phyloP scores from a whole-genome alignment of 2,113 vertebrate species.

The Coptodon bakossiorum region DNA sequence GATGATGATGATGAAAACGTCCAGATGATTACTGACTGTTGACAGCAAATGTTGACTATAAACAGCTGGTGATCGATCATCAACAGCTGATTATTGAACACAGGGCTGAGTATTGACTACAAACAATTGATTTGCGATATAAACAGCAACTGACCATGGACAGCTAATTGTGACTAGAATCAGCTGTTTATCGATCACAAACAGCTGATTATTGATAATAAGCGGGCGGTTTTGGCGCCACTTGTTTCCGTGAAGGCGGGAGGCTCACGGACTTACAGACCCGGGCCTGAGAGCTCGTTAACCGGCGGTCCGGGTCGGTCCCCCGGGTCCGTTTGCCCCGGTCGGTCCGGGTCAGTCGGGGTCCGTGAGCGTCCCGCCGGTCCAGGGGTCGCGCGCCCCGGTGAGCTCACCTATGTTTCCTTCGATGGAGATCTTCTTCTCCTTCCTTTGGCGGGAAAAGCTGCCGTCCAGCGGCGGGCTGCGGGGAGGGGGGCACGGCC shows the following conservation, averaged over 20 bases:
- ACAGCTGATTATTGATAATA: not conserved
- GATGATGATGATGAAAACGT: not conserved
- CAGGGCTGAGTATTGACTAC: not conserved
- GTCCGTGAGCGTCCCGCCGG: not conserved
- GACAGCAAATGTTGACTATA: not conserved
- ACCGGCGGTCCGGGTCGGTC: fast-evolving
- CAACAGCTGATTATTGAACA: not conserved
- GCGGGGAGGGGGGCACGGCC: constrained; percentile 15
- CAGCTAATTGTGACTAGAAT: not conserved
- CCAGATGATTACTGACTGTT: not conserved
- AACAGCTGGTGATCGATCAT: not conserved
- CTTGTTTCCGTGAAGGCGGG: not conserved
- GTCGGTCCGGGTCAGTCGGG: not conserved
- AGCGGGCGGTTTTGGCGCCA: not conserved
- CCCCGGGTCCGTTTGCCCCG: not conserved
- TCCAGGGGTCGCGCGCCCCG: not conserved
- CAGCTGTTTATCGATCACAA: not conserved
- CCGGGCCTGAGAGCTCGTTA: not conserved
- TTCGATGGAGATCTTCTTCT: constrained; percentile 77
- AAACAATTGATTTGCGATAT: not conserved
- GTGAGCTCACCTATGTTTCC: constrained; percentile 80
- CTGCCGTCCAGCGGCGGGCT: not conserved
- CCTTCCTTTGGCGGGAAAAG: constrained; percentile 58
- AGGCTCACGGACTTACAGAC: not conserved
- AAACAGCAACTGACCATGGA: not conserved